Base-by-base conservation (phyloP, 2,888 invertebrate genomes). In the Heliconius hortense region DNA sequence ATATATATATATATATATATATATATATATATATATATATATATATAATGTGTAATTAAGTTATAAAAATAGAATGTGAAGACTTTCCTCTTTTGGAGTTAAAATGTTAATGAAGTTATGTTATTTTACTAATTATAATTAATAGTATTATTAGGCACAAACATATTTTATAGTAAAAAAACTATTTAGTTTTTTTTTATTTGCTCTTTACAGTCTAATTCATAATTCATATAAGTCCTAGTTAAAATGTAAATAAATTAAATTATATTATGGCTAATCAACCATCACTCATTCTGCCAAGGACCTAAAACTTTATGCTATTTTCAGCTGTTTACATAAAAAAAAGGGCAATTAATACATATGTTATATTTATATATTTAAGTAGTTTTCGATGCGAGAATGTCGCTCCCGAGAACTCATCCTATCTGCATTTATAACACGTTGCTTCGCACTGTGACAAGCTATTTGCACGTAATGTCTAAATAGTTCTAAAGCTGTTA, bases 331-430 rank as follows among this genome's bases (percentile, higher is more conserved):
- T 64, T 64, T 64, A 63, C 35, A 39, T 64, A n/a, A 4, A n/a
- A 18, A 4, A 18, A 66, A 66, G 24, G 39, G 0, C 1, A 2
- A 39, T 43, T 24, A 5, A 24, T 24, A 66, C 7, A 15, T n/a
- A n/a, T 66, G 15, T 43, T 35, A 60, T 24, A 39, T 18, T 59
- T 15, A 39, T 71, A 26, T 64, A 5, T 60, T 70, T 56, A 64
- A 59, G n/a, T 26, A 18, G 18, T 68, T 74, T 69, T 62, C 68
- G 31, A 74, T 69, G 60, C 68, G 48, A 59, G 70, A 75, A 66
- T 70, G 56, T 75, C 74, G 43, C 24, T 75, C 59, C 70, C 70
- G 43, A 71, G 74, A 75, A 75, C 59, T 43, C 70, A 75, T 66
- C 43, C 59, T 71, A 64, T 75, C 64, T 71, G 74, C 70, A 71